Percentiles rank a stretch among this genome's conserved stretches.
phyloP scores from a whole-genome alignment of 2,888 invertebrate species.

The Drosophila picticornis region DNA sequence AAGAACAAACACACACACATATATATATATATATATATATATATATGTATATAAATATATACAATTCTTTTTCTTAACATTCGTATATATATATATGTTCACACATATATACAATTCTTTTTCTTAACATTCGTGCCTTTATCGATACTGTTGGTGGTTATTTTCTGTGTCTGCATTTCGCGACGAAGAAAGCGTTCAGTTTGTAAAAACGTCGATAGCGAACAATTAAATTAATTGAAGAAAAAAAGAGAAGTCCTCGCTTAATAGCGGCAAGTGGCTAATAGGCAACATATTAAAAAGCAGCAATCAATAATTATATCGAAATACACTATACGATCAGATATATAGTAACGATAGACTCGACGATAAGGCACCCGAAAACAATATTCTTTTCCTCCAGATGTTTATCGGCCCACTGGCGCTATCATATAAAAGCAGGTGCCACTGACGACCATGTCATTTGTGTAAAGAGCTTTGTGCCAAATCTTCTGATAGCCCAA shows the following conservation, averaged over 20 bases:
- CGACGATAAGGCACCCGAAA: conserved; percentile 41
- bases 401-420: conserved; percentile 13
- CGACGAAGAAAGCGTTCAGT: too few species aligned
- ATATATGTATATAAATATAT: too few species aligned
- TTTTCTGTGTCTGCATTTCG: too few species aligned
- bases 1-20: not conserved
- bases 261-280: too few species aligned
- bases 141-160: conserved; percentile 6
- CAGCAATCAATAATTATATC: conserved; percentile 36
- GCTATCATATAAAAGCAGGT: conserved; percentile 59
- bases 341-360: conserved; percentile 22
- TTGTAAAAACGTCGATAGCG: too few species aligned
- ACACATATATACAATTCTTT: too few species aligned
- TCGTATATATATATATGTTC: too few species aligned
- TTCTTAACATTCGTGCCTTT: too few species aligned
- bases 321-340: conserved; percentile 2
- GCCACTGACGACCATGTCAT: conserved; percentile 47
- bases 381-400: conserved; percentile 3
- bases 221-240: too few species aligned
- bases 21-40: not conserved
- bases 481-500: conserved; percentile 34
- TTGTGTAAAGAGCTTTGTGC: conserved; percentile 42
- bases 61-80: too few species aligned
- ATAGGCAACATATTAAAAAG: too few species aligned
- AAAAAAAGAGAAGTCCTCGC: too few species aligned